These are phyloP conservation scores for Romanogobio albipinnatus DNA, from an alignment of 2,113 vertebrate genomes.

Conservation along the genomic window DNA sequence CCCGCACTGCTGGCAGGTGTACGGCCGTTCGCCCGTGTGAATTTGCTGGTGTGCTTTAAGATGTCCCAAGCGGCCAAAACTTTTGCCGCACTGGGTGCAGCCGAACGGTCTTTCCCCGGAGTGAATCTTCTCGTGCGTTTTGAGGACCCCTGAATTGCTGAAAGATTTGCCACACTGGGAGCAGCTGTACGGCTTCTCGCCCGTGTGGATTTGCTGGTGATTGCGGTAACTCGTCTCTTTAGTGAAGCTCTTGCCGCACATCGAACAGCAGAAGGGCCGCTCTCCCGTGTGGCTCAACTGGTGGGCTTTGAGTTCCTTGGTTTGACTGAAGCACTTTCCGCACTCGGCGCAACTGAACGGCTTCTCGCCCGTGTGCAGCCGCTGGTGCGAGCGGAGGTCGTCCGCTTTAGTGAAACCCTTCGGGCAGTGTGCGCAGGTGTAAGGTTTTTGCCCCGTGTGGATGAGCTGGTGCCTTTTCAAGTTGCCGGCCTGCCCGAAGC, in stretches of 20 bases:
- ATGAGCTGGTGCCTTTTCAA: constrained; percentile 80
- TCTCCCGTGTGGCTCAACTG: constrained; percentile 77
- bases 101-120: constrained; percentile 77
- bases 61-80: constrained; percentile 79
- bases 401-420: constrained; percentile 81
- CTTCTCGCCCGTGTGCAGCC: constrained; percentile 78
- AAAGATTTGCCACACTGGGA: constrained; percentile 78
- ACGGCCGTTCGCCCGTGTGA: constrained; percentile 79
- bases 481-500: constrained; percentile 80
- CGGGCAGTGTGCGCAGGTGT: constrained; percentile 79
- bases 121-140: constrained; percentile 81
- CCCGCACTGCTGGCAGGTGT: constrained; percentile 71
- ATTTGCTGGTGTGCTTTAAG: constrained; percentile 83
- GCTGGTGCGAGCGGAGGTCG: constrained; percentile 78
- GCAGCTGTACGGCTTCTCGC: constrained; percentile 75
- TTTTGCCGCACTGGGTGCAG: constrained; percentile 81
- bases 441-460: constrained; percentile 79
- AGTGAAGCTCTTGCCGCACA: constrained; percentile 78
- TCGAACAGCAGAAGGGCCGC: constrained; percentile 72
- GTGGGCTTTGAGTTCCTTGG: constrained; percentile 78
- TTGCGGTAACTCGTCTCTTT: constrained; percentile 77
- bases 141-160: constrained; percentile 78
- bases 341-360: constrained; percentile 76
- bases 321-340: constrained; percentile 76
- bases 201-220: constrained; percentile 77